Evolutionary conservation across 2,888 invertebrate genomes (phyloP).

Genomic region (Vesta saturnalis): DNA sequence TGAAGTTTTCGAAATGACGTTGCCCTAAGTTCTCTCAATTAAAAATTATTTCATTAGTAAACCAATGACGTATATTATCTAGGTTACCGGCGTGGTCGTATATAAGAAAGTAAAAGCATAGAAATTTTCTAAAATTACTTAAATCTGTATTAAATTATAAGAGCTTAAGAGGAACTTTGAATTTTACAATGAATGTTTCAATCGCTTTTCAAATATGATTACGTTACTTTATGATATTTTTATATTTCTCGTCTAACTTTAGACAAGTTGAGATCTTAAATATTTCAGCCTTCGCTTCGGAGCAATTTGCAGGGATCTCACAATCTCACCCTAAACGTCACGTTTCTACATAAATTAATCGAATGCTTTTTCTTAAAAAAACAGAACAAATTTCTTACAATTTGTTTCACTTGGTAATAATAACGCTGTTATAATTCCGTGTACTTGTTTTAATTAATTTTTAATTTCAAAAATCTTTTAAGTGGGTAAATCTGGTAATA

Average conservation of each 20-base stretch:
- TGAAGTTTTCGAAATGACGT: too few relatives aligned
- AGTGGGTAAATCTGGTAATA: not conserved
- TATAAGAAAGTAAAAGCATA: too few relatives aligned
- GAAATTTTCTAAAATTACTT: too few relatives aligned
- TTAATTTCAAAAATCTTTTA: not conserved
- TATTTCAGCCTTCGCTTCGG: slow-evolving; percentile 34
- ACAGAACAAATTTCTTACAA: slow-evolving; percentile 38
- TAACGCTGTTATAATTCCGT: not conserved
- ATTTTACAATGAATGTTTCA: not conserved
- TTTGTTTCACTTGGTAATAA: slow-evolving; percentile 20
- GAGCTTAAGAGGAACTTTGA: too few relatives aligned
- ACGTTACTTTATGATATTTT: slow-evolving; percentile 18
- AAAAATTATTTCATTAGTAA: too few relatives aligned
- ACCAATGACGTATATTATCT: too few relatives aligned
- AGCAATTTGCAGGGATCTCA: slow-evolving; percentile 40
- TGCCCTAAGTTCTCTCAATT: too few relatives aligned
- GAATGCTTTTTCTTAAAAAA: slow-evolving; percentile 35
- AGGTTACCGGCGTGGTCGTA: too few relatives aligned
- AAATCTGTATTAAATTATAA: too few relatives aligned
- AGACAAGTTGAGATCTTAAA: slow-evolving; percentile 35
- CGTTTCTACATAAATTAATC: slow-evolving; percentile 41
- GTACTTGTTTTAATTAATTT: not conserved
- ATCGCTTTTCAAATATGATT: slow-evolving; percentile 11
- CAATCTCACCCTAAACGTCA: slow-evolving; percentile 40
- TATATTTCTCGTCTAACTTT: slow-evolving; percentile 35